Evolutionary conservation across 2,797 vertebrate genomes (phyloP).

Genomic region (Salarias fasciatus): DNA sequence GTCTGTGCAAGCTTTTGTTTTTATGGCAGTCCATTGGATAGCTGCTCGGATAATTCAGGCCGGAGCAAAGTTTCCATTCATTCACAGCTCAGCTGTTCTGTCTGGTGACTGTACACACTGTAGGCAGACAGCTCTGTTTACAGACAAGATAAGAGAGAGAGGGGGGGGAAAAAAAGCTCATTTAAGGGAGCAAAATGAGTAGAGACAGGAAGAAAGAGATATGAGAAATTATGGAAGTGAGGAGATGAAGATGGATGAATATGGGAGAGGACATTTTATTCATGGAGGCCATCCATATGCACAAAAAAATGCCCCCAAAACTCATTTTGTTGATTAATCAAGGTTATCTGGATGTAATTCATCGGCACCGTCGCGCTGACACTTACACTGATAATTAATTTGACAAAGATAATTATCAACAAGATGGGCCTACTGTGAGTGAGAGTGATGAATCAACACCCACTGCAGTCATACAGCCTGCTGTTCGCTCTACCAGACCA

Average conservation of each 20-base stretch:
- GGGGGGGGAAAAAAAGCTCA: conserved; percentile 7
- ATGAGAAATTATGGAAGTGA: conserved; percentile 16
- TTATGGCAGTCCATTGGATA: background rate
- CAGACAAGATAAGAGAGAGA: conserved; percentile 46
- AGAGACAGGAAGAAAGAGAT: conserved; percentile 3
- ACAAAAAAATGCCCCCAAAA: conserved; percentile 59
- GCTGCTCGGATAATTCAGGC: background rate
- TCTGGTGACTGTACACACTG: conserved; percentile 28
- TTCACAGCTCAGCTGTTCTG: conserved; percentile 34
- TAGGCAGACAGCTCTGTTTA: conserved; percentile 39
- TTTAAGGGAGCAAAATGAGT: conserved; percentile 13
- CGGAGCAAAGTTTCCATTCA: conserved; percentile 16
- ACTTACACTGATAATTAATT: conserved; percentile 75
- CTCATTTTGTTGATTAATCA: conserved; percentile 73
- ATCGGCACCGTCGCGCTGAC: conserved; percentile 64
- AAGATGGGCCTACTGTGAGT: conserved; percentile 61
- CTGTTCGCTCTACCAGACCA: conserved; percentile 42
- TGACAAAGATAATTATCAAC: conserved; percentile 77
- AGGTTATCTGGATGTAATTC: conserved; percentile 76
- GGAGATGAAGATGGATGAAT: conserved; percentile 39
- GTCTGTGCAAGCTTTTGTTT: background rate
- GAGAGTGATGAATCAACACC: conserved; percentile 69
- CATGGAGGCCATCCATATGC: conserved; percentile 37
- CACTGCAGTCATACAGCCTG: conserved; percentile 49
- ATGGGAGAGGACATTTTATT: conserved; percentile 35